These are phyloP conservation scores for Anableps anableps DNA, from an alignment of 2,797 vertebrate species.

Conservation along the genomic window DNA sequence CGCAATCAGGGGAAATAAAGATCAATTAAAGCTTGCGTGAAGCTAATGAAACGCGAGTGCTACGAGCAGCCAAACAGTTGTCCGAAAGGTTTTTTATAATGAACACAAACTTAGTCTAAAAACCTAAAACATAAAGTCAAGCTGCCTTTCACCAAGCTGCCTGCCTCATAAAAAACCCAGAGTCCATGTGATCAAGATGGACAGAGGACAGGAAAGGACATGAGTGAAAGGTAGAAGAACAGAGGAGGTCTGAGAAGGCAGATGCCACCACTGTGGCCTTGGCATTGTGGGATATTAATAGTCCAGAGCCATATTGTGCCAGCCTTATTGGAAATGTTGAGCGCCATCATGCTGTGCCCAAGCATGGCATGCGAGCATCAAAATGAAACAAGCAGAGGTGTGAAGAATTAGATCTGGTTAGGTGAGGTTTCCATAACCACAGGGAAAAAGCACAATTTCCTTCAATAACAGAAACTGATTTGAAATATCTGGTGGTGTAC, in stretches of 20 bases:
- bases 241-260: slow-evolving; percentile 65
- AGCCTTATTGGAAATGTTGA: slow-evolving; percentile 74
- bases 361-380: slow-evolving; percentile 74
- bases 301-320: slow-evolving; percentile 73
- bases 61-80: slow-evolving; percentile 75
- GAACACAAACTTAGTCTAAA: slow-evolving; percentile 56
- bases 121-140: slow-evolving; percentile 54
- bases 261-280: slow-evolving; percentile 79
- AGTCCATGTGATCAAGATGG: slow-evolving; percentile 64
- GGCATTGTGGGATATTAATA: slow-evolving; percentile 82
- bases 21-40: slow-evolving; percentile 84
- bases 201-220: slow-evolving; percentile 29
- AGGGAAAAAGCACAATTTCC: slow-evolving; percentile 27
- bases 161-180: slow-evolving; percentile 49
- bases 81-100: slow-evolving; percentile 72
- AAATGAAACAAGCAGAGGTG: slow-evolving; percentile 75
- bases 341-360: slow-evolving; percentile 58
- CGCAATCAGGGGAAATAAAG: slow-evolving; percentile 85
- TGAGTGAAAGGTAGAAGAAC: slow-evolving; percentile 29
- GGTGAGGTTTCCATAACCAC: slow-evolving; percentile 35
- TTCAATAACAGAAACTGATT: slow-evolving; percentile 23
- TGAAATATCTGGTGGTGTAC: slow-evolving; percentile 4
- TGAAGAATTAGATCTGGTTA: slow-evolving; percentile 53
- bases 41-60: slow-evolving; percentile 81
- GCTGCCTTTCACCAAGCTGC: slow-evolving; percentile 71